Percentiles rank a stretch among this genome's conserved stretches.
These are phyloP conservation scores for Macrosoma leucophasiata DNA, from an alignment of 2,888 invertebrate species.

Conservation along the genomic window DNA sequence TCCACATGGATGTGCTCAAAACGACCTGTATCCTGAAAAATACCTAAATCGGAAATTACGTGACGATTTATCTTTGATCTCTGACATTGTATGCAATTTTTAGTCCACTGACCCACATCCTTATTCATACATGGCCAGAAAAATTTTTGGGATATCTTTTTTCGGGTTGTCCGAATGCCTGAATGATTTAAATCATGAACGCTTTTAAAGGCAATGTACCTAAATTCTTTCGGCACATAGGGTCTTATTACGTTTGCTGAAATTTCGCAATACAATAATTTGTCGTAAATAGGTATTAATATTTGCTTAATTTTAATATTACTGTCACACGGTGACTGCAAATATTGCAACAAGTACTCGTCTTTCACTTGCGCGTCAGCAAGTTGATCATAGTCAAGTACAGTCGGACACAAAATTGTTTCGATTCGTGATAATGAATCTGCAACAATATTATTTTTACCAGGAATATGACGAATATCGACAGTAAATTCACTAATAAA, in stretches of 20 bases:
- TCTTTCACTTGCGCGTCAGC: not conserved
- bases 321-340: not conserved
- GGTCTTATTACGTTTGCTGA: not conserved
- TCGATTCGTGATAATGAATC: conserved; percentile 1
- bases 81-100: conserved; percentile 6
- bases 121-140: conserved; percentile 9
- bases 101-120: conserved; percentile 6
- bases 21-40: conserved; percentile 7
- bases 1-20: conserved; percentile 23
- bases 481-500: conserved; percentile 6
- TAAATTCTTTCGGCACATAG: conserved; percentile 2
- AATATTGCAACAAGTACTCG: not conserved
- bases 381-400: conserved; percentile 1
- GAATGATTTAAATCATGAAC: conserved; percentile 14
- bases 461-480: conserved; percentile 4
- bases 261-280: conserved; percentile 1
- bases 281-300: not conserved
- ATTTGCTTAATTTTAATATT: not conserved
- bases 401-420: not conserved
- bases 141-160: conserved; percentile 1
- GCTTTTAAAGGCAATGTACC: conserved; percentile 4
- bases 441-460: conserved; percentile 1
- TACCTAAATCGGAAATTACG: conserved; percentile 4
- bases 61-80: conserved; percentile 15
- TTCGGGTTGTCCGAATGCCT: conserved; percentile 2